Conservation (phyloP, 2,888 invertebrate species). For the Saturnia japonica region DNA sequence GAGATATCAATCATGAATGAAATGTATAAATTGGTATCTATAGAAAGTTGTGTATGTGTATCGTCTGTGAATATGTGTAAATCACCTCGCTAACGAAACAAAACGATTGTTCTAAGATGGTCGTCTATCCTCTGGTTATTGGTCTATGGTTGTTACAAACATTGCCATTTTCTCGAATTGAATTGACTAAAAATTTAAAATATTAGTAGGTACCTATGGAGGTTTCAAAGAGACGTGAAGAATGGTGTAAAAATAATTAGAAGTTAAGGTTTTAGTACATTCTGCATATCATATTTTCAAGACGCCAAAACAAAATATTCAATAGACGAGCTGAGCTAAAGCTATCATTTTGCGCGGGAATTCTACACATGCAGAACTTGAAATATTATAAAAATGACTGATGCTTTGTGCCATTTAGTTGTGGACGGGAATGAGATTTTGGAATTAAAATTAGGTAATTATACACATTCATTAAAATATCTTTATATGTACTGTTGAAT, state of each 20-base stretch:
- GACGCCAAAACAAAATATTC: slow-evolving; percentile 12
- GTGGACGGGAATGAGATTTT: slow-evolving; percentile 82
- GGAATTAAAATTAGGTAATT: slow-evolving; percentile 79
- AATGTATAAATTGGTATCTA: too few species aligned
- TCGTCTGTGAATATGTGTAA: too few species aligned
- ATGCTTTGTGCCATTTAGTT: slow-evolving; percentile 74
- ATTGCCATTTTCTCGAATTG: too few species aligned
- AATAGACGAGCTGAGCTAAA: too few species aligned
- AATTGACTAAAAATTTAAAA: too few species aligned
- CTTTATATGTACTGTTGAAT: not conserved
- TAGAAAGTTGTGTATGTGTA: too few species aligned
- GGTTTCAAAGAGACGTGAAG: not conserved
- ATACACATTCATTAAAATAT: not conserved
- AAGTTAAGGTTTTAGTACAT: not conserved
- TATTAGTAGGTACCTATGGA: too few species aligned
- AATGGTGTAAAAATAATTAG: not conserved
- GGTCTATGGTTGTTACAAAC: too few species aligned
- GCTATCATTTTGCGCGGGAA: slow-evolving; percentile 47
- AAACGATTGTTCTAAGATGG: too few species aligned
- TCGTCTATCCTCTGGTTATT: too few species aligned
- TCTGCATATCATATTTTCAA: not conserved
- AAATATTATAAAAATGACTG: slow-evolving; percentile 62
- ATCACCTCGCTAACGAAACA: too few species aligned
- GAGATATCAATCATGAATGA: too few species aligned
- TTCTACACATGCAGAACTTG: slow-evolving; percentile 17